phyloP scores from a whole-genome alignment of 1,140 invertebrate genomes.

The Adelges cooleyi region DNA sequence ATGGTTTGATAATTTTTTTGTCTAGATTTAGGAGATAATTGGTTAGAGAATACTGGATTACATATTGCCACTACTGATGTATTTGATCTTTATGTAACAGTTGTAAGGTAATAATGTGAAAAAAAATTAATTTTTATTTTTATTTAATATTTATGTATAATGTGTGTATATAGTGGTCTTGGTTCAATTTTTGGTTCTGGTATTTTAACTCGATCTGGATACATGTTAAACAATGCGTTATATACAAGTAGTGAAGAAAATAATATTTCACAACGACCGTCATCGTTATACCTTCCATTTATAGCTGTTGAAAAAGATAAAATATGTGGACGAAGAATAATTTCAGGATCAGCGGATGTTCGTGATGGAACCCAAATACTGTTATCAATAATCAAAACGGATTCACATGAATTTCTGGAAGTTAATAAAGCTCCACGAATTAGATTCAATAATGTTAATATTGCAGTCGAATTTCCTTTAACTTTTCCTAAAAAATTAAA shows the following conservation, averaged over 20 bases:
- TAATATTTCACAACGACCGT: slow-evolving; percentile 5
- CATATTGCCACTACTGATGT: slow-evolving; percentile 53
- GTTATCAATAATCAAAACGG: slow-evolving; percentile 29
- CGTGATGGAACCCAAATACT: slow-evolving; percentile 38
- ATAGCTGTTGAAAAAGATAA: slow-evolving; percentile 37
- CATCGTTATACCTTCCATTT: slow-evolving; percentile 34
- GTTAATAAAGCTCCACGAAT: slow-evolving; percentile 21
- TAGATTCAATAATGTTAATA: not conserved
- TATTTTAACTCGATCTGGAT: slow-evolving; percentile 40
- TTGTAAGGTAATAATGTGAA: slow-evolving; percentile 48
- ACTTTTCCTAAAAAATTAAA: not conserved
- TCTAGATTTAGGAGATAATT: slow-evolving; percentile 34
- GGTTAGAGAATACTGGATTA: slow-evolving; percentile 27
- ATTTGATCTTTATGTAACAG: slow-evolving; percentile 55
- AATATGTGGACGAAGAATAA: slow-evolving; percentile 39
- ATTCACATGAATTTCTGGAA: not conserved
- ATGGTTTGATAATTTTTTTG: no score
- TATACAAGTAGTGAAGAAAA: slow-evolving; percentile 23
- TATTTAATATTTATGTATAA: slow-evolving; percentile 26
- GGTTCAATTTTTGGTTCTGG: slow-evolving; percentile 43
- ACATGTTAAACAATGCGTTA: slow-evolving; percentile 39
- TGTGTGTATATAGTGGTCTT: slow-evolving; percentile 41
- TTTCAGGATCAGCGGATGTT: slow-evolving; percentile 38
- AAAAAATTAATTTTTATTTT: slow-evolving; percentile 9
- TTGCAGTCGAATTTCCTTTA: slow-evolving; percentile 6